phyloP scores from a whole-genome alignment of 2,888 invertebrate species.

The Malthinus flaveolus region DNA sequence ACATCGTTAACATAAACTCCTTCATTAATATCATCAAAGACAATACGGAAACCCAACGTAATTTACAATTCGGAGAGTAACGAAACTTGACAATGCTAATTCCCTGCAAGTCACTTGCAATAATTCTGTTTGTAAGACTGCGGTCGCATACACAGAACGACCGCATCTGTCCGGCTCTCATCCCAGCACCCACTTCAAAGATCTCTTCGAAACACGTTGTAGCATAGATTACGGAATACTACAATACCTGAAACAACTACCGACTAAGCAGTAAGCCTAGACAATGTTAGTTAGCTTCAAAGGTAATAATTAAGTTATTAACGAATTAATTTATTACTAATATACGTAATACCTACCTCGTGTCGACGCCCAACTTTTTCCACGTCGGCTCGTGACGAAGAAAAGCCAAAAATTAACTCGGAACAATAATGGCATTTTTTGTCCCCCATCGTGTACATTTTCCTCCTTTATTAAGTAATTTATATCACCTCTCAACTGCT shows the following conservation, averaged over 20 bases:
- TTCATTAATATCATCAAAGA: slow-evolving; percentile 37
- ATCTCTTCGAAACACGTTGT: slow-evolving; percentile 23
- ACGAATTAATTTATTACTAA: too few species aligned
- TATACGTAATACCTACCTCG: neutral
- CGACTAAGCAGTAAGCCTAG: slow-evolving; percentile 22
- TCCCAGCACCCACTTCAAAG: slow-evolving; percentile 36
- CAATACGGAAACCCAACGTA: slow-evolving; percentile 32
- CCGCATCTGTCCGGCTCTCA: slow-evolving; percentile 49
- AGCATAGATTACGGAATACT: slow-evolving; percentile 20
- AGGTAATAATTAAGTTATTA: slow-evolving; percentile 4
- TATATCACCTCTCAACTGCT: too few species aligned
- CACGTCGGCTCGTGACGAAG: neutral
- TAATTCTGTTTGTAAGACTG: slow-evolving; percentile 53
- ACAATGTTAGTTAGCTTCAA: slow-evolving; percentile 19
- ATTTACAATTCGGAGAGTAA: slow-evolving; percentile 39
- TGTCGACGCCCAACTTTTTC: neutral
- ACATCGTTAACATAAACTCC: slow-evolving; percentile 20
- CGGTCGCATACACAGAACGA: slow-evolving; percentile 38
- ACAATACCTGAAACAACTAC: slow-evolving; percentile 13
- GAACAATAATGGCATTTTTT: too few species aligned
- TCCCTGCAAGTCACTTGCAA: slow-evolving; percentile 49
- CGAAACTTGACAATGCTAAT: slow-evolving; percentile 48
- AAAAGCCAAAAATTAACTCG: too few species aligned
- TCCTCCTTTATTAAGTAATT: too few species aligned
- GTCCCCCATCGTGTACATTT: too few species aligned